Percentiles rank a stretch among this genome's conserved stretches.
phyloP scores from a whole-genome alignment of 2,888 invertebrate genomes.

The Xestia xanthographa region DNA sequence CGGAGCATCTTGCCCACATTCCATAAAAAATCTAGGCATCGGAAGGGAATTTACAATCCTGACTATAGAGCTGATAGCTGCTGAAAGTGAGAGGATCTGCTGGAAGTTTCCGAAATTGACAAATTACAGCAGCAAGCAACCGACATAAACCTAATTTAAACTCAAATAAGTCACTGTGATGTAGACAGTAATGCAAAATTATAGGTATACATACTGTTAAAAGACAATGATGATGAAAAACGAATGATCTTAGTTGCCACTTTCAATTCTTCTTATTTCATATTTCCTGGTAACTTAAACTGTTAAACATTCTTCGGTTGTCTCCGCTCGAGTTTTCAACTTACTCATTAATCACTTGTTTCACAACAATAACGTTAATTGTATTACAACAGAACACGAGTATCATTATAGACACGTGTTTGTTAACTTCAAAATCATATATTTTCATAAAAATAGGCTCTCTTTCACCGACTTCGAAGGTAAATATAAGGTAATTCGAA shows the following conservation, averaged over 20 bases:
- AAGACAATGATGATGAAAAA: no score
- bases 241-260: background rate
- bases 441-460: slow-evolving; percentile 16
- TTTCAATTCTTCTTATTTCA: background rate
- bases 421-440: background rate
- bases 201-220: no score
- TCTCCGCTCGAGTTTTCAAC: background rate
- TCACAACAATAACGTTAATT: slow-evolving; percentile 7
- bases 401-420: background rate
- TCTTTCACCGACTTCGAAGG: slow-evolving; percentile 11
- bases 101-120: no score
- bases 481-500: slow-evolving; percentile 44
- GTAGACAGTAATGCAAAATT: no score
- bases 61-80: no score
- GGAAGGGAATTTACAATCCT: background rate
- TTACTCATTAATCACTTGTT: slow-evolving; percentile 11
- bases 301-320: background rate
- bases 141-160: background rate
- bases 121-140: background rate
- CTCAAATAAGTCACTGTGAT: no score
- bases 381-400: background rate
- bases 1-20: background rate
- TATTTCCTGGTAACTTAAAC: background rate
- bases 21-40: background rate
- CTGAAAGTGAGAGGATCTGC: background rate